Conservation (phyloP, 2,888 invertebrate species). For the Sclerodermus sp. region DNA sequence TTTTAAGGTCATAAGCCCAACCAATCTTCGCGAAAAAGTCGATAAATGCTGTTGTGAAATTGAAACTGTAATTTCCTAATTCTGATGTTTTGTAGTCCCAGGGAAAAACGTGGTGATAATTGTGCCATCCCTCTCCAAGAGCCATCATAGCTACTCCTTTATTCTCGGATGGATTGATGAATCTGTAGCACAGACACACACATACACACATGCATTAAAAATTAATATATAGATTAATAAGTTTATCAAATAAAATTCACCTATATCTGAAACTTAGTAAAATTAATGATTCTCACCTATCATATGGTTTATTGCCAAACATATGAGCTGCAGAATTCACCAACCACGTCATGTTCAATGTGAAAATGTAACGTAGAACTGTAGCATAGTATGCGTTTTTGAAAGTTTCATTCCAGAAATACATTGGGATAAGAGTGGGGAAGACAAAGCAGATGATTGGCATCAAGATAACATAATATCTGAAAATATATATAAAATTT, state of each 20-base stretch:
- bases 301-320: slow-evolving; percentile 73
- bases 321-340: slow-evolving; percentile 88
- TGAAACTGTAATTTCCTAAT: slow-evolving; percentile 64
- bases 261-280: too few species aligned
- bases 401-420: slow-evolving; percentile 72
- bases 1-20: slow-evolving; percentile 85
- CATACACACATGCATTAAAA: too few species aligned
- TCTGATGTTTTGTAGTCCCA: slow-evolving; percentile 93
- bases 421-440: slow-evolving; percentile 71
- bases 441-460: slow-evolving; percentile 70
- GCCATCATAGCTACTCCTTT: slow-evolving; percentile 71
- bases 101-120: slow-evolving; percentile 91
- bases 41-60: slow-evolving; percentile 63
- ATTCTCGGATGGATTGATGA: slow-evolving; percentile 80
- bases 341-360: slow-evolving; percentile 84
- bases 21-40: slow-evolving; percentile 78
- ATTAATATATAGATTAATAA: too few species aligned
- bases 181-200: slow-evolving; percentile 57
- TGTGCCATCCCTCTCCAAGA: slow-evolving; percentile 91
- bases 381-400: slow-evolving; percentile 67
- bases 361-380: slow-evolving; percentile 71
- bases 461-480: slow-evolving; percentile 71
- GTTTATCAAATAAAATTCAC: too few species aligned
- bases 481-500: slow-evolving; percentile 32
- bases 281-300: slow-evolving; percentile 70